Conservation (phyloP, 2,888 invertebrate species). For the Pardosa pseudoannulata region DNA sequence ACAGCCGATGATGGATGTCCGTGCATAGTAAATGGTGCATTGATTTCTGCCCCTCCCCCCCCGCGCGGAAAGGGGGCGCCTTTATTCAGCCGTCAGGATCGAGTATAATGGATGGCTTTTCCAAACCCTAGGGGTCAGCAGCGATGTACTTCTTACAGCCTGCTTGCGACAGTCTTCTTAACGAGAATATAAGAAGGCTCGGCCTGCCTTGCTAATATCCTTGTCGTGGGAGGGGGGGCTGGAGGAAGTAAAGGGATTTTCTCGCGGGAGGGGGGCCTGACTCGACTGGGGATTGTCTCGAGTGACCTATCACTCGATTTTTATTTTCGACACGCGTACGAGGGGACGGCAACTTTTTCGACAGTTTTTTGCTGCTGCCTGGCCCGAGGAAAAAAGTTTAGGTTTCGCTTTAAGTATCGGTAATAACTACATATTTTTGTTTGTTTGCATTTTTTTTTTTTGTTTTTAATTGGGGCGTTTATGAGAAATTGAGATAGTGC, state of each 20-base stretch:
- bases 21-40: slow-evolving; percentile 73
- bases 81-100: slow-evolving; percentile 72
- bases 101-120: slow-evolving; percentile 72
- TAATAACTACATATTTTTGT: slow-evolving; percentile 25
- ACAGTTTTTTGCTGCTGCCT: slow-evolving; percentile 20
- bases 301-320: slow-evolving; percentile 72
- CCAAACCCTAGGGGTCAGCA: slow-evolving; percentile 72
- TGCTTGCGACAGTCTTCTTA: slow-evolving; percentile 72
- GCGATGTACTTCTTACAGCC: slow-evolving; percentile 72
- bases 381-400: neutral
- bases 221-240: slow-evolving; percentile 56
- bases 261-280: slow-evolving; percentile 45
- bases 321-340: slow-evolving; percentile 62
- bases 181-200: slow-evolving; percentile 73
- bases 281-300: slow-evolving; percentile 71
- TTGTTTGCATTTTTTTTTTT: slow-evolving; percentile 18
- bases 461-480: slow-evolving; percentile 4
- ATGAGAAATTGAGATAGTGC: neutral
- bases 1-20: slow-evolving; percentile 73
- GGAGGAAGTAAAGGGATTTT: slow-evolving; percentile 51
- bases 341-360: slow-evolving; percentile 45
- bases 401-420: slow-evolving; percentile 38
- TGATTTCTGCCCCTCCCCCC: slow-evolving; percentile 65
- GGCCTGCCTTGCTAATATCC: slow-evolving; percentile 68
- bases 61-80: slow-evolving; percentile 24